Evolutionary conservation across 1,140 invertebrate species (phyloP).

Genomic region (Steinernema khuongi): DNA sequence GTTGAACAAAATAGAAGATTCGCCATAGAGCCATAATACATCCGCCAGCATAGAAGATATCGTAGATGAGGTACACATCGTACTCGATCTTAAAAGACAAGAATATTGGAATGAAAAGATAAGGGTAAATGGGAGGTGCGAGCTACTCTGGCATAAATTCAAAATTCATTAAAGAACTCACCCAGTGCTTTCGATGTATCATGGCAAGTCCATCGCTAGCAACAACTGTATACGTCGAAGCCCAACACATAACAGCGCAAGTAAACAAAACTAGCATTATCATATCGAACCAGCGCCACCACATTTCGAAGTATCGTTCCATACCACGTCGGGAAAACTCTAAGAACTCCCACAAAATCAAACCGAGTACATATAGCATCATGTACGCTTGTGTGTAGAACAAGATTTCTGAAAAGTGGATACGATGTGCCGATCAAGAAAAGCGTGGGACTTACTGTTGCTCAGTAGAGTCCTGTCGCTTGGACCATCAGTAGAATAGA

Average conservation of each 20-base stretch:
- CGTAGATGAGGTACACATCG: too few relatives aligned
- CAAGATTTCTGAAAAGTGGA: not conserved
- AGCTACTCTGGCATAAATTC: too few relatives aligned
- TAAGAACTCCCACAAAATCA: not conserved
- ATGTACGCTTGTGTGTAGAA: not conserved
- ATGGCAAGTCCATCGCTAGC: too few relatives aligned
- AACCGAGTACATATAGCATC: not conserved
- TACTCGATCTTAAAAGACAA: too few relatives aligned
- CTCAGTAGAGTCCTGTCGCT: not conserved
- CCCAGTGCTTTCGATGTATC: too few relatives aligned
- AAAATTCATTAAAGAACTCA: too few relatives aligned
- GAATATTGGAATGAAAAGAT: too few relatives aligned
- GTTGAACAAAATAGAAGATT: constrained; percentile 40
- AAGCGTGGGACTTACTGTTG: not conserved
- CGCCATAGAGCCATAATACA: constrained; percentile 38
- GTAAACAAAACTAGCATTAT: too few relatives aligned
- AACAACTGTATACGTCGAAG: too few relatives aligned
- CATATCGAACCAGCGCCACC: too few relatives aligned
- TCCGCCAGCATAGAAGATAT: constrained; percentile 32
- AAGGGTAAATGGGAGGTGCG: not conserved
- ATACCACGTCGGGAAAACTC: not conserved
- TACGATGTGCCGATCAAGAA: too few relatives aligned
- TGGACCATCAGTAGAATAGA: not conserved
- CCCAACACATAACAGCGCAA: too few relatives aligned
- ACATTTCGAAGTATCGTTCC: not conserved